These are phyloP conservation scores for Stenichneumon culpator DNA, from an alignment of 2,888 invertebrate species.

Conservation along the genomic window DNA sequence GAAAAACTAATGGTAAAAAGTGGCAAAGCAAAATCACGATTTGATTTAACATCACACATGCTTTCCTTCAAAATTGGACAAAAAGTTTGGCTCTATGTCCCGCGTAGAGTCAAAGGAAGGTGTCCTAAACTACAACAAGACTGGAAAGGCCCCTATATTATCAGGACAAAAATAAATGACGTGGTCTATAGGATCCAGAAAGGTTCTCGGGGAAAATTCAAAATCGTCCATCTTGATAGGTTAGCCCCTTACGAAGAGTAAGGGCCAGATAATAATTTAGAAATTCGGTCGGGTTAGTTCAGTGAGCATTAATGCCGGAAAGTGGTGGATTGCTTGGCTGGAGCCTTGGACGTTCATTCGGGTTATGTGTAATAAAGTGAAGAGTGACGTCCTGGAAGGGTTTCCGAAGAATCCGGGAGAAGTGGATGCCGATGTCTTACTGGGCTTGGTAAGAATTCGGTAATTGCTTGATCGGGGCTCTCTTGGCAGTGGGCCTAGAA, in stretches of 20 bases:
- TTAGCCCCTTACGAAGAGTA: constrained; percentile 29
- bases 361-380: no score
- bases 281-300: no score
- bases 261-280: not conserved
- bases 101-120: constrained; percentile 3
- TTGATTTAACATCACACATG: constrained; percentile 46
- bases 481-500: not conserved
- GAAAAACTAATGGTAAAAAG: constrained; percentile 27
- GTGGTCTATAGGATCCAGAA: constrained; percentile 49
- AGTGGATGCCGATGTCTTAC: no score
- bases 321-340: no score
- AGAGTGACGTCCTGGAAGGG: no score
- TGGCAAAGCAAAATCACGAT: constrained; percentile 40
- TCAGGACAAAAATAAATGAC: not conserved
- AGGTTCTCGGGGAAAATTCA: constrained; percentile 26
- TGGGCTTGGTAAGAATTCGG: not conserved
- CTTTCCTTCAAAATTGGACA: not conserved
- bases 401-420: no score
- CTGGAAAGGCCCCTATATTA: constrained; percentile 35
- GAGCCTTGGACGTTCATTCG: no score
- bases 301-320: constrained; percentile 6
- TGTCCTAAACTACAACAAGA: constrained; percentile 53
- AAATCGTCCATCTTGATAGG: constrained; percentile 42
- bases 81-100: constrained; percentile 50
- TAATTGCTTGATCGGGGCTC: constrained; percentile 3